These are phyloP conservation scores for Aleiodes testaceus DNA, from an alignment of 2,888 invertebrate species.

Conservation along the genomic window DNA sequence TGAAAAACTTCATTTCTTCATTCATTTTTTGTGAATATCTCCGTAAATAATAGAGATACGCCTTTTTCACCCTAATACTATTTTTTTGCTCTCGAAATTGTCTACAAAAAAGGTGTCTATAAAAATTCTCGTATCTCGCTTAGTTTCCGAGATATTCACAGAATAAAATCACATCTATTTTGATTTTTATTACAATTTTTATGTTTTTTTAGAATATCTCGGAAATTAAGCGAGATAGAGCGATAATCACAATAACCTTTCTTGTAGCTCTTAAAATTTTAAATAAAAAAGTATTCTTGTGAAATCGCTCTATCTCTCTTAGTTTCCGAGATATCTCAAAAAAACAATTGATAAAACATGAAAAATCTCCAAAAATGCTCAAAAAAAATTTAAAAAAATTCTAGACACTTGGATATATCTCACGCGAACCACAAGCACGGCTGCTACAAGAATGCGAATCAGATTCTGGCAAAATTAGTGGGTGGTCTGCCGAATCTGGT, in stretches of 20 bases:
- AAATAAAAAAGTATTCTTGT: too few relatives aligned
- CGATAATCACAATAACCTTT: too few relatives aligned
- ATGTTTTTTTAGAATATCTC: too few relatives aligned
- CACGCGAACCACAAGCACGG: conserved; percentile 82
- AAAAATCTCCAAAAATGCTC: not conserved
- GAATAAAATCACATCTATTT: too few relatives aligned
- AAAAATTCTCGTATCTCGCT: too few relatives aligned
- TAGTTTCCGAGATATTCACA: too few relatives aligned
- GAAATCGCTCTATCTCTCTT: not conserved
- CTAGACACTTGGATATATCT: conserved; percentile 89
- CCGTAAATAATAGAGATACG: not conserved
- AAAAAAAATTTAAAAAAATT: conserved; percentile 73
- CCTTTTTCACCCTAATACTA: not conserved
- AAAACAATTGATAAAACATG: not conserved
- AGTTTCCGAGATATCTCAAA: too few relatives aligned
- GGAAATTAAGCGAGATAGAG: too few relatives aligned
- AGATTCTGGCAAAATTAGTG: conserved; percentile 82
- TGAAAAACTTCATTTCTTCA: conserved; percentile 4
- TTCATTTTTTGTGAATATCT: conserved; percentile 22
- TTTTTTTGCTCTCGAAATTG: too few relatives aligned
- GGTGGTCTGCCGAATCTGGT: conserved; percentile 82
- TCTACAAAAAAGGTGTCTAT: too few relatives aligned
- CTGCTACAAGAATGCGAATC: conserved; percentile 84
- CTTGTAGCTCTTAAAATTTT: too few relatives aligned
- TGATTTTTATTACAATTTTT: too few relatives aligned